A percentile compares a stretch with the other conserved stretches of the same genome.
Conservation (phyloP, 2,888 invertebrate genomes). For the Agapostemon virescens region DNA sequence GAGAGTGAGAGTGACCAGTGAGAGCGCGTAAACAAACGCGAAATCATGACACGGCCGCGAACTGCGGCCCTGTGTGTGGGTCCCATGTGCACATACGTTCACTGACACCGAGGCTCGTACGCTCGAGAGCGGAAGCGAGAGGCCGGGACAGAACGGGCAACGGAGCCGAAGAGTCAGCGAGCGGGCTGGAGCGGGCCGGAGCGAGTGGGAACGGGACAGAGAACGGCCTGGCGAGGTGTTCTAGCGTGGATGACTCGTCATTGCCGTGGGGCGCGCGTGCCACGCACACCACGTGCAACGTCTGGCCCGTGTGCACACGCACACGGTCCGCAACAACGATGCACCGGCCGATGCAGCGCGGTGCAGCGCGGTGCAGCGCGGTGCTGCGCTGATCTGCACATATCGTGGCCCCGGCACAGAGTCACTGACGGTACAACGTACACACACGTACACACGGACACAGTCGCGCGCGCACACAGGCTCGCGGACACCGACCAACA, state of each 20-base stretch:
- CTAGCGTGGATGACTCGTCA: constrained; percentile 80
- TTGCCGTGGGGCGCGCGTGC: constrained; percentile 80
- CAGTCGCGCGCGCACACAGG: too few relatives aligned
- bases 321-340: constrained; percentile 44
- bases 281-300: constrained; percentile 69
- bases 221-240: constrained; percentile 75
- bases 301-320: constrained; percentile 50
- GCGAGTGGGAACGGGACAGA: constrained; percentile 24
- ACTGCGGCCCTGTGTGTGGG: constrained; percentile 60
- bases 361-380: background rate
- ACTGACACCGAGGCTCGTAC: constrained; percentile 24
- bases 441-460: too few relatives aligned
- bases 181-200: constrained; percentile 34
- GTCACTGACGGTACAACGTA: constrained; percentile 14
- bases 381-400: constrained; percentile 29
- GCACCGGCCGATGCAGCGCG: constrained; percentile 30
- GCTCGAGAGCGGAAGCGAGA: constrained; percentile 50
- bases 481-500: background rate
- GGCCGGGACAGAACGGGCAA: constrained; percentile 52
- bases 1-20: constrained; percentile 53
- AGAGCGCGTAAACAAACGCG: constrained; percentile 79
- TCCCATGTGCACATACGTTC: constrained; percentile 53
- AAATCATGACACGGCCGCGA: constrained; percentile 77
- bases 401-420: constrained; percentile 21
- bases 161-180: constrained; percentile 53